phyloP scores from a whole-genome alignment of 2,888 invertebrate species.

The Notodonta ziczac region DNA sequence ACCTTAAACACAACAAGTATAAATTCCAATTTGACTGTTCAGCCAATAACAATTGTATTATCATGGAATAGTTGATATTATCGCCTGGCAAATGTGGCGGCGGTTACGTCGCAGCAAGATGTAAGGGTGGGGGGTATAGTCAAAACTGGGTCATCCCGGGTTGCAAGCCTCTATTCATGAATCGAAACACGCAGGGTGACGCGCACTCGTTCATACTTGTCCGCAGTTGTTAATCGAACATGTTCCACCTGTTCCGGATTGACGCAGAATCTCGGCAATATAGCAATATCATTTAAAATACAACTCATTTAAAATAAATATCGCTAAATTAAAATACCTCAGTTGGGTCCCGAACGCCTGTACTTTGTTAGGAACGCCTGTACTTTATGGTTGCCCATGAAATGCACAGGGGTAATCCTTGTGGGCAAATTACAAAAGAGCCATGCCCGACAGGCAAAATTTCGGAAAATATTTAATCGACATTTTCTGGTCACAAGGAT shows the following conservation, averaged over 20 bases:
- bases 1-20: conserved; percentile 55
- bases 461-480: too few species aligned
- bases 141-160: conserved; percentile 88
- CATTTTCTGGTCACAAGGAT: too few species aligned
- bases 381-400: too few species aligned
- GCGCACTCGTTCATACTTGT: conserved; percentile 76
- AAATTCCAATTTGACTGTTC: conserved; percentile 51
- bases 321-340: too few species aligned
- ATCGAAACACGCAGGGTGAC: conserved; percentile 76
- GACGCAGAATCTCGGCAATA: conserved; percentile 46
- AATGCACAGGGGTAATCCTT: too few species aligned
- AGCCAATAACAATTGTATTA: conserved; percentile 34
- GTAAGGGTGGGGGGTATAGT: conserved; percentile 56
- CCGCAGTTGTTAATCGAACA: conserved; percentile 63
- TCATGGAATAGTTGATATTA: conserved; percentile 27
- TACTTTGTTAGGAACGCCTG: too few species aligned
- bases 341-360: too few species aligned
- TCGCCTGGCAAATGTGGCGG: conserved; percentile 25
- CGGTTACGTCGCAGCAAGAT: conserved; percentile 47
- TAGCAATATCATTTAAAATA: background rate
- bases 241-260: conserved; percentile 47
- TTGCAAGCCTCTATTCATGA: conserved; percentile 87
- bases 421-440: too few species aligned
- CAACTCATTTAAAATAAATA: too few species aligned
- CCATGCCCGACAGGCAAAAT: too few species aligned